Conservation (phyloP, 1,140 invertebrate species). For the Anastrepha ludens region DNA sequence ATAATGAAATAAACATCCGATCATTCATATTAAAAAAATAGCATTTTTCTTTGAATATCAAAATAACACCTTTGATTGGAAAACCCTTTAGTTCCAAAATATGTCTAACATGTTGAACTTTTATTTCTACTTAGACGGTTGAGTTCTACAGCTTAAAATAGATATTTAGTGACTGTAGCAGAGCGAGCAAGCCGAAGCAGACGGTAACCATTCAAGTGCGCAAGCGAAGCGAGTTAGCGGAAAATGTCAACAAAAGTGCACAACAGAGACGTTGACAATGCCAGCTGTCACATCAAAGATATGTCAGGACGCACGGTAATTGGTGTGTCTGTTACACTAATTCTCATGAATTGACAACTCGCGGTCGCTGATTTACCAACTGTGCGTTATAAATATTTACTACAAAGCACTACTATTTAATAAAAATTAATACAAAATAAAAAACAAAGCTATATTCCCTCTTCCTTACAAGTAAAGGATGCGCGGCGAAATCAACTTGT, state of each 20-base stretch:
- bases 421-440: conserved; percentile 3
- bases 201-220: background rate
- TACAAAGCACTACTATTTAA: background rate
- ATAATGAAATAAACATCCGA: too few relatives aligned
- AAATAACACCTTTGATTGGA: too few relatives aligned
- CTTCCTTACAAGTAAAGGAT: background rate
- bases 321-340: conserved; percentile 55
- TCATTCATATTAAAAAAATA: too few relatives aligned
- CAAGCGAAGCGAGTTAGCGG: background rate
- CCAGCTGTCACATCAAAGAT: conserved; percentile 54
- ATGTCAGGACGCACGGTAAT: conserved; percentile 51
- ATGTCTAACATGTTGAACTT: too few relatives aligned
- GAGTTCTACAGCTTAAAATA: background rate
- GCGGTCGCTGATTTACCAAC: conserved; percentile 24
- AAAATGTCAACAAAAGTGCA: conserved; percentile 39
- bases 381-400: background rate
- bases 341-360: conserved; percentile 49
- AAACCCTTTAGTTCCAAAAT: too few relatives aligned
- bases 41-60: too few relatives aligned
- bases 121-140: too few relatives aligned
- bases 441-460: background rate
- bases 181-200: background rate
- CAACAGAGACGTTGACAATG: conserved; percentile 36
- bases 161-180: background rate
- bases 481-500: conserved; percentile 49